Evolutionary conservation across 2,113 vertebrate species (phyloP).

Genomic region (Aegithalos caudatus): DNA sequence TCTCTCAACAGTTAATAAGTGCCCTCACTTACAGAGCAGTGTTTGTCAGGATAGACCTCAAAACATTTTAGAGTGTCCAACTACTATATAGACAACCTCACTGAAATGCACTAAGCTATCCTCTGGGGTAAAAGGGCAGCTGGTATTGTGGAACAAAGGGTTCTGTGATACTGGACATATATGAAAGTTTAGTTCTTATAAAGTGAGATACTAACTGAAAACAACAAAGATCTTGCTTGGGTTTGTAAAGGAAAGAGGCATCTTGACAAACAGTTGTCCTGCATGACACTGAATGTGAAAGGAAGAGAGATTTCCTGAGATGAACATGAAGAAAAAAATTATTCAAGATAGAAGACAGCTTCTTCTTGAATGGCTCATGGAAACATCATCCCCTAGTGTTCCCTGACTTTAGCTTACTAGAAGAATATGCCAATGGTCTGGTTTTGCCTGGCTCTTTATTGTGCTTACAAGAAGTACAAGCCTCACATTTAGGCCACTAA

Average conservation of each 20-base stretch:
- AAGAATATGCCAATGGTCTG: neutral
- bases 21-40: neutral
- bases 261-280: neutral
- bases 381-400: neutral
- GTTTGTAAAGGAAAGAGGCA: neutral
- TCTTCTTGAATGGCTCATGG: neutral
- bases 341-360: neutral
- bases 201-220: neutral
- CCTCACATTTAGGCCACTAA: fast-evolving
- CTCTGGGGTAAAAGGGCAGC: neutral
- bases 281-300: neutral
- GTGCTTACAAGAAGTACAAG: neutral
- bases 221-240: neutral
- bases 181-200: neutral
- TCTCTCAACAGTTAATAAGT: neutral
- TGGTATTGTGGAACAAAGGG: neutral
- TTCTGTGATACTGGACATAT: neutral
- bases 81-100: neutral
- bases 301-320: neutral
- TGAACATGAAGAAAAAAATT: neutral
- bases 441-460: neutral
- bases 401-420: neutral
- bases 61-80: neutral
- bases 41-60: neutral
- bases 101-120: neutral